A percentile compares a stretch with the other conserved stretches of the same genome.
phyloP scores from a whole-genome alignment of 2,113 vertebrate genomes.

The Triplophysa rosa region DNA sequence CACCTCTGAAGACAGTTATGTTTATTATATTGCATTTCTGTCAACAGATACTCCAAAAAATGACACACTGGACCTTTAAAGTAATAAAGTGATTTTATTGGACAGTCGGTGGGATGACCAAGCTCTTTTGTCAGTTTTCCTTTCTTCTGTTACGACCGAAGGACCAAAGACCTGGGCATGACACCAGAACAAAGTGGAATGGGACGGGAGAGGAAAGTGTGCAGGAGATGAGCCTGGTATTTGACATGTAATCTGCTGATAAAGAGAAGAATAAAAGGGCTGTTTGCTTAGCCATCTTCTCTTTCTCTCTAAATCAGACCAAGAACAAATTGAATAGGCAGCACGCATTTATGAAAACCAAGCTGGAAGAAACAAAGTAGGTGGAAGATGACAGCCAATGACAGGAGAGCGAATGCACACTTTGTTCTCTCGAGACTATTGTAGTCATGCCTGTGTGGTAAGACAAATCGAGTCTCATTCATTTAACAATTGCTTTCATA shows the following conservation, averaged over 20 bases:
- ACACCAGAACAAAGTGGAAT: neutral
- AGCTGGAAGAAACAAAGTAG: neutral
- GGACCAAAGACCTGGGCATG: neutral
- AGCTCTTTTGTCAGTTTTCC: neutral
- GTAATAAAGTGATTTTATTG: too few relatives aligned
- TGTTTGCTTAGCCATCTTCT: slow-evolving; percentile 14
- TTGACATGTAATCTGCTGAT: slow-evolving; percentile 30
- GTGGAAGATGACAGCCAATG: slow-evolving; percentile 4
- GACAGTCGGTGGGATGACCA: neutral
- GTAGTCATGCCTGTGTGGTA: neutral
- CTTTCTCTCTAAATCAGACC: neutral
- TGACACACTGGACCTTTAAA: too few relatives aligned
- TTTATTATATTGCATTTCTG: too few relatives aligned
- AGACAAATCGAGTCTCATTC: too few relatives aligned
- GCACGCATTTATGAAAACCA: neutral
- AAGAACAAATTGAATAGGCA: slow-evolving; percentile 1
- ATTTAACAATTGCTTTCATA: too few relatives aligned
- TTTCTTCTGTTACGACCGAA: too few relatives aligned
- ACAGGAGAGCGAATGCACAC: slow-evolving; percentile 9
- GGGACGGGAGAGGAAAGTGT: neutral
- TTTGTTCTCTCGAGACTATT: neutral
- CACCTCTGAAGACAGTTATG: too few relatives aligned
- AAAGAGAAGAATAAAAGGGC: slow-evolving; percentile 26
- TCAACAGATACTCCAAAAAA: too few relatives aligned
- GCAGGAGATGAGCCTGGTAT: slow-evolving; percentile 14